A percentile compares a stretch with the other conserved stretches of the same genome.
Conservation (phyloP, 2,113 vertebrate species). For the Pelecanus crispus region DNA sequence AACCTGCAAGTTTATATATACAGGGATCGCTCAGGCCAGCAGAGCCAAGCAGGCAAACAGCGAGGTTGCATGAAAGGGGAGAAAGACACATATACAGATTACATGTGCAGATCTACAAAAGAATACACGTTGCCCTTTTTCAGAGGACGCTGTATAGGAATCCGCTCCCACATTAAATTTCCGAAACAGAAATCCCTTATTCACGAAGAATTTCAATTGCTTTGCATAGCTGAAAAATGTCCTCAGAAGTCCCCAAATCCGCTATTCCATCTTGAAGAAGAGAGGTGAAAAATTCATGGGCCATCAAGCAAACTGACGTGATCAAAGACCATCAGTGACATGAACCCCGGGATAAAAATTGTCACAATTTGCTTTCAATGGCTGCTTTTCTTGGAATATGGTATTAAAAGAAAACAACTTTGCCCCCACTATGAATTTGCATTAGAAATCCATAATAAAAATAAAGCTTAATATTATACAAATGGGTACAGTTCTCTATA, state of each 20-base stretch:
- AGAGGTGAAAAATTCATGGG: background rate
- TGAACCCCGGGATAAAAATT: background rate
- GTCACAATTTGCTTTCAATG: background rate
- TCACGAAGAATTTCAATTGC: background rate
- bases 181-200: background rate
- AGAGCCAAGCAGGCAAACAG: background rate
- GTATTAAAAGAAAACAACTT: slow-evolving; percentile 49
- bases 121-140: background rate
- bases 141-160: background rate
- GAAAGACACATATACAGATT: background rate
- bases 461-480: slow-evolving; percentile 57
- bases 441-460: slow-evolving; percentile 60
- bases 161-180: background rate
- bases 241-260: slow-evolving; percentile 9
- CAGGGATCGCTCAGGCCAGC: background rate
- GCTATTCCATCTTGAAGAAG: background rate
- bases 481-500: slow-evolving; percentile 33
- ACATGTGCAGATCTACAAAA: background rate
- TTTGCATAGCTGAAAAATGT: slow-evolving; percentile 23
- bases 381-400: background rate
- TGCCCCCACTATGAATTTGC: slow-evolving; percentile 33
- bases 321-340: background rate
- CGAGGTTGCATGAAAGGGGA: background rate
- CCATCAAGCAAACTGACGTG: background rate
- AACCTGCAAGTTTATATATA: background rate